Evolutionary conservation across 2,113 vertebrate genomes (phyloP).

Genomic region (Galbula dea): DNA sequence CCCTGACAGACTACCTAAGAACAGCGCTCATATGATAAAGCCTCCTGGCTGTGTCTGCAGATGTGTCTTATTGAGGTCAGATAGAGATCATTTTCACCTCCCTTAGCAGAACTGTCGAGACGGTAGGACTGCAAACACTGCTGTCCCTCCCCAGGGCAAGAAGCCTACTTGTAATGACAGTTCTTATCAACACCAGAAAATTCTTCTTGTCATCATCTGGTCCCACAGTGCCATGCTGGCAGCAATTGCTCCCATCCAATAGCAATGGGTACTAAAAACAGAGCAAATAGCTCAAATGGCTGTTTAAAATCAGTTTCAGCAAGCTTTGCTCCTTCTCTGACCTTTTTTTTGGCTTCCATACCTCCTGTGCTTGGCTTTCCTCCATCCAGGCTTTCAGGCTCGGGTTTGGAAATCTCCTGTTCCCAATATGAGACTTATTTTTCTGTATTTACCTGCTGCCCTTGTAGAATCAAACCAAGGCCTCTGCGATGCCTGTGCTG

Average conservation of each 20-base stretch:
- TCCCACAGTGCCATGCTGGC: not conserved
- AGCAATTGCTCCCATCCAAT: not conserved
- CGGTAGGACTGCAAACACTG: not conserved
- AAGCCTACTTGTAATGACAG: not conserved
- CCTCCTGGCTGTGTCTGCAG: not conserved
- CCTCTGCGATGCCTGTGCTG: not conserved
- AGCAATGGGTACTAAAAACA: not conserved
- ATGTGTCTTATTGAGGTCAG: not conserved
- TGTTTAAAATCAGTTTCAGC: not conserved
- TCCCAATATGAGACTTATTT: not conserved
- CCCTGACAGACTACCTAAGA: not conserved
- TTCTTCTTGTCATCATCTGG: not conserved
- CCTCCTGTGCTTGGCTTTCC: not conserved
- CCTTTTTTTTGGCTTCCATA: not conserved
- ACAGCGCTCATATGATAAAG: not conserved
- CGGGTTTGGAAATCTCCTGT: constrained; percentile 9
- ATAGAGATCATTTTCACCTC: not conserved
- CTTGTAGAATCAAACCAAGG: not conserved
- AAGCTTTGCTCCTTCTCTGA: not conserved
- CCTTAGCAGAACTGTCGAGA: not conserved
- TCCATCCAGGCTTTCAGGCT: constrained; percentile 9
- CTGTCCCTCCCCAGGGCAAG: not conserved
- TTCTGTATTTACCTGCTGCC: not conserved
- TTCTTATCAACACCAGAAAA: not conserved
- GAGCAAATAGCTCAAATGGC: not conserved